These are phyloP conservation scores for Entomyzon cyanotis DNA, from an alignment of 2,113 vertebrate genomes.

Conservation along the genomic window DNA sequence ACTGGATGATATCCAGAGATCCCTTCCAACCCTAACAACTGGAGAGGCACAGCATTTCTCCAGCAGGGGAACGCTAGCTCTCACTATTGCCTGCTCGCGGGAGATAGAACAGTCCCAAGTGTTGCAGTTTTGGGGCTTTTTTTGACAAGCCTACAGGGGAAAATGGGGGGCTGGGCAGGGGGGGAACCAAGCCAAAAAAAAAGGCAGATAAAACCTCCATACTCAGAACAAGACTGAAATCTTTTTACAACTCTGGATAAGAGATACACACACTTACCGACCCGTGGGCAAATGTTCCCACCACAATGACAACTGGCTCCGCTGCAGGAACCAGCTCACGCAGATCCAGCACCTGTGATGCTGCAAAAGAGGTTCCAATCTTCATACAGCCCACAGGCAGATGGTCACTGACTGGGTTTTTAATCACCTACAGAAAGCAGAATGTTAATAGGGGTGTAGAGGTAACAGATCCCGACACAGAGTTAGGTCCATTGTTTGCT, in stretches of 20 bases:
- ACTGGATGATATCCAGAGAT: neutral
- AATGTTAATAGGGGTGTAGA: neutral
- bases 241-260: neutral
- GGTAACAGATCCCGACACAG: neutral
- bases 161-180: rapidly evolving
- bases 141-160: neutral
- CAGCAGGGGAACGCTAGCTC: neutral
- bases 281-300: conserved; percentile 96
- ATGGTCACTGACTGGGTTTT: conserved; percentile 92
- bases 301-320: conserved; percentile 85
- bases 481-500: neutral
- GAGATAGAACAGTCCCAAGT: neutral
- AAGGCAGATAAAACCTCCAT: neutral
- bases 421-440: conserved; percentile 80
- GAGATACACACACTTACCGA: conserved; percentile 73
- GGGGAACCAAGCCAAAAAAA: neutral
- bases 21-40: neutral
- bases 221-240: neutral
- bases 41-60: neutral
- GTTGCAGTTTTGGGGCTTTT: neutral
- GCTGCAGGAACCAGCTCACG: conserved; percentile 82
- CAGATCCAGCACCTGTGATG: conserved; percentile 70
- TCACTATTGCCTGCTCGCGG: neutral
- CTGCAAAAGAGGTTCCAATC: conserved; percentile 86
- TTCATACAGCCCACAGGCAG: conserved; percentile 92